Evolutionary conservation across 1,140 invertebrate species (phyloP), one percentile per base, ranked within the genome.

Genomic region (Megathymus violae): DNA sequence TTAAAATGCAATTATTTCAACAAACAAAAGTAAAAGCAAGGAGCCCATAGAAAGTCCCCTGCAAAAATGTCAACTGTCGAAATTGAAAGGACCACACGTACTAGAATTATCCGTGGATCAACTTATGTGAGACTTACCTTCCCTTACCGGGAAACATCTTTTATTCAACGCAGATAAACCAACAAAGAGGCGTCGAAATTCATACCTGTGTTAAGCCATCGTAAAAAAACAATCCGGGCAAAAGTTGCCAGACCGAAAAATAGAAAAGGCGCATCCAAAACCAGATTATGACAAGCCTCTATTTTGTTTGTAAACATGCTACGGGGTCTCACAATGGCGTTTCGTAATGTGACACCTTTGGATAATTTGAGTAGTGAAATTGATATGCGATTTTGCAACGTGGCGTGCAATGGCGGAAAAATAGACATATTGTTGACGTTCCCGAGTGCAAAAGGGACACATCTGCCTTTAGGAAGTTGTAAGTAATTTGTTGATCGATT

Each of bases 291-390:
- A 88, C 85, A 87, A 82, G 82, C 85, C 82, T 79, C 78, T 90
- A 85, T 90, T 90, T 82, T 90, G 88, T 90, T 90, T 90, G 85
- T 90, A 90, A 90, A 90, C 88, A 89, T 43, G 74, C 74, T 64
- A 80, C 72, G 63, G 64, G 51, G 40, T 54, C 51, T 63, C 59
- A 88, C 83, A 90, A 88, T 66, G 74, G 58, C 27, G 13, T 50
- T 64, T 51, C 67, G 88, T 88, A 90, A 90, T 81, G 75, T 81
- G 85, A 90, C 88, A 90, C 88, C 88, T 88, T 83, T 80, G 78
- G 76, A 78, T 76, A 65, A 72, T 71, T 47, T 86, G 83, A 85
- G 84, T 78, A 76, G 76, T 66, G 71, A 74, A 74, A 86, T 82
- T 85, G 83, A 87, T 84, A 84, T 74, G 68, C 72, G 76, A 80